Evolutionary conservation across 2,113 vertebrate genomes (phyloP).

Genomic region (Aldabrachelys gigantea): DNA sequence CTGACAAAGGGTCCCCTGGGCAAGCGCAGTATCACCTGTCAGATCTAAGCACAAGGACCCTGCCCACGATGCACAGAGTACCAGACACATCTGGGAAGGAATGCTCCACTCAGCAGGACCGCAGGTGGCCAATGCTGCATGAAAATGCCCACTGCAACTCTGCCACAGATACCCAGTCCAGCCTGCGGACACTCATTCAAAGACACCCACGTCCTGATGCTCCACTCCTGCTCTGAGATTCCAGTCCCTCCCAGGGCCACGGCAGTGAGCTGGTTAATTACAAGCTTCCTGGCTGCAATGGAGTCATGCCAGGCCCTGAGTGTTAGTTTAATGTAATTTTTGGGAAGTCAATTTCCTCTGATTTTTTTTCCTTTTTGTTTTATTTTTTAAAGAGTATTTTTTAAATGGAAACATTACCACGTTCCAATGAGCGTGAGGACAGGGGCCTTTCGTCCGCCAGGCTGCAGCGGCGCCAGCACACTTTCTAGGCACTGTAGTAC

Average conservation of each 20-base stretch:
- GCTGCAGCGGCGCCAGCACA: not conserved
- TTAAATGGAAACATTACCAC: conserved; percentile 72
- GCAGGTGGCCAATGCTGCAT: not conserved
- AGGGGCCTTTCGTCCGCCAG: conserved; percentile 5
- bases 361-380: conserved; percentile 25
- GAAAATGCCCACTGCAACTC: not conserved
- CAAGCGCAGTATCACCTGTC: not conserved
- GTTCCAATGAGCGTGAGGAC: not conserved
- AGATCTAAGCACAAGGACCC: not conserved
- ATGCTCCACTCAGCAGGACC: fast-evolving
- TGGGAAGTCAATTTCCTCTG: conserved; percentile 85
- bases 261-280: conserved; percentile 72
- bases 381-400: conserved; percentile 71
- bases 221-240: fast-evolving
- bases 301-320: conserved; percentile 80
- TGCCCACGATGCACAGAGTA: not conserved
- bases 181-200: no score
- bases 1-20: not conserved
- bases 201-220: not conserved
- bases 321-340: conserved; percentile 82
- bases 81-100: not conserved
- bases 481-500: not conserved
- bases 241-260: not conserved
- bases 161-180: not conserved
- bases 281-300: conserved; percentile 79